A percentile compares a stretch with the other conserved stretches of the same genome.
Evolutionary conservation across 2,888 invertebrate species (phyloP).

Genomic region (Metellina segmentata): DNA sequence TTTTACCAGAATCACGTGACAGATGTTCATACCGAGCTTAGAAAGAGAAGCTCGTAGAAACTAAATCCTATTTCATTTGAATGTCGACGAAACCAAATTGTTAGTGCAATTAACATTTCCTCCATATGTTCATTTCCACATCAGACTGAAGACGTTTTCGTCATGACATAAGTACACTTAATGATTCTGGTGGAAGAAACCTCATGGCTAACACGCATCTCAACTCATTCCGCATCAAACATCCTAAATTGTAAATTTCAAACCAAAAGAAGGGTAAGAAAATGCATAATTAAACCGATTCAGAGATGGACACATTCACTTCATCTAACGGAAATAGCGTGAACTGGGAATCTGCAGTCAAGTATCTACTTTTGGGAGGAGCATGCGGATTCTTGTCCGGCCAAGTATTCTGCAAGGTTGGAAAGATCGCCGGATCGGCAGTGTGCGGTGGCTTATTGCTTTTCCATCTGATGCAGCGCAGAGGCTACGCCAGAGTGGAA

Average conservation of each 20-base stretch:
- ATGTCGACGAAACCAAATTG: no score
- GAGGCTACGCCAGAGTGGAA: not conserved
- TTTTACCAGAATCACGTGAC: no score
- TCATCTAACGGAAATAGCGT: not conserved
- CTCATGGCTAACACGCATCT: no score
- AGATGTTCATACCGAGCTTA: no score
- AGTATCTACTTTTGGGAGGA: slow-evolving; percentile 7
- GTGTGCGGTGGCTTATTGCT: not conserved
- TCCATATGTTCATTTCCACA: no score
- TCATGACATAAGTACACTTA: no score
- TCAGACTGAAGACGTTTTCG: no score
- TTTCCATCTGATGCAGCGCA: slow-evolving; percentile 10
- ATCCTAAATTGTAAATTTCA: not conserved
- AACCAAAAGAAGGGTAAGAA: not conserved
- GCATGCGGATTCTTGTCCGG: slow-evolving; percentile 7
- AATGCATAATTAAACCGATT: not conserved
- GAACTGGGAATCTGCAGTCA: not conserved
- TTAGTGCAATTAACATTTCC: no score
- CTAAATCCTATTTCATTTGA: no score
- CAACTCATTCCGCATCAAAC: not conserved
- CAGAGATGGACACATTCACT: not conserved
- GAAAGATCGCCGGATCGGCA: not conserved
- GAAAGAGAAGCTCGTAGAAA: no score
- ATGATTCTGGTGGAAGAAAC: no score
- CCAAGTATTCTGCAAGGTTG: slow-evolving; percentile 1